Percentiles rank a stretch among this genome's conserved stretches.
Conservation (phyloP, 23 tunicate species). For the Trididemnum nubilum region DNA sequence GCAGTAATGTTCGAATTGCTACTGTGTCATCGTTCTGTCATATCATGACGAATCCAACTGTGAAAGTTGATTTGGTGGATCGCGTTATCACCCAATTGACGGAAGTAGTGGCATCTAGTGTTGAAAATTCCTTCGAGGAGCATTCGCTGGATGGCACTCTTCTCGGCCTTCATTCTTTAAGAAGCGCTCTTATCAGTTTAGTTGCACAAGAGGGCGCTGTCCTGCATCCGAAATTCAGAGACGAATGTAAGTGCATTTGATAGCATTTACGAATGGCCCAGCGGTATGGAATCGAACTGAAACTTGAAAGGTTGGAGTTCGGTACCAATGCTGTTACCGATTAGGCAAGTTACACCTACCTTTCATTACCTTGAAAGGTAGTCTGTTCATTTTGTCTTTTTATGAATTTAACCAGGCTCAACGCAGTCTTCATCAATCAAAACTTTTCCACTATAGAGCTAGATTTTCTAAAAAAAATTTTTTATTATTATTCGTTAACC, state of each 20-base stretch:
- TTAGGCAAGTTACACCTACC: too few relatives aligned
- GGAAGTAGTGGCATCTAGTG: slow-evolving; percentile 50
- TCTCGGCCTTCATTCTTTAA: slow-evolving; percentile 56
- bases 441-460: too few relatives aligned
- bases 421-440: too few relatives aligned
- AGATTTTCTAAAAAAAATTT: too few relatives aligned
- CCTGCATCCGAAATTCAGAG: slow-evolving; percentile 79
- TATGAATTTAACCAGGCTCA: too few relatives aligned
- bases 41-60: slow-evolving; percentile 42
- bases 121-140: slow-evolving; percentile 21
- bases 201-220: slow-evolving; percentile 44
- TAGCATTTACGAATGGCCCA: not conserved
- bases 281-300: not conserved
- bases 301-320: not conserved
- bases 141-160: slow-evolving; percentile 51
- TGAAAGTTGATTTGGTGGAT: slow-evolving; percentile 48
- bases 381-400: too few relatives aligned
- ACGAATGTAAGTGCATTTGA: slow-evolving; percentile 70
- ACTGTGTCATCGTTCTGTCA: slow-evolving; percentile 56
- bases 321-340: not conserved
- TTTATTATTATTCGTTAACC: too few relatives aligned
- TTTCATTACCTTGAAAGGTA: too few relatives aligned
- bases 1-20: slow-evolving; percentile 62
- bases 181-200: slow-evolving; percentile 11
- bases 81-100: slow-evolving; percentile 71